Evolutionary conservation across 2,113 vertebrate genomes (phyloP), one percentile per base, ranked within the genome.

Genomic region (Climacteris rufus): DNA sequence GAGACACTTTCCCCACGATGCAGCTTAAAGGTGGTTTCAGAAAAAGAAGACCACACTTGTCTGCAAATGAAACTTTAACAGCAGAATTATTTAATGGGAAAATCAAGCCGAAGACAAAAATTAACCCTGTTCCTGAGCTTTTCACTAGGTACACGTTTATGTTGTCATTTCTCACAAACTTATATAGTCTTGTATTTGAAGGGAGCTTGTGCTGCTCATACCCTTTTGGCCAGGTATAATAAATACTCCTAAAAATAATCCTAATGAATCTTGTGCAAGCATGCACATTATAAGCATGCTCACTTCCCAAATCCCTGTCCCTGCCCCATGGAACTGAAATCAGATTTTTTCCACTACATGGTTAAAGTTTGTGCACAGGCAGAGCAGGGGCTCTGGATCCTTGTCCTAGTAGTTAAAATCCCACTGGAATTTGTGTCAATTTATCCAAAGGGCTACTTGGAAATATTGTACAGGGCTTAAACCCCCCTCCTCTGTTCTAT

Each of bases 351-450:
- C 87, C 61, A 60, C 37, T 39, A 44, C 70, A 89, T 57, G 37
- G 78, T 78, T 95, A 83, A 93, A 86, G 45, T 63, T 31, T 81
- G 79, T 59, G 44, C 7, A 4, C 33, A 59, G 75, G 42, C 77
- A 72, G 74, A 92, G n/a, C 72, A 77, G 52, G 70, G 75, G 52
- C 40, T 90, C 40, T 89, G 79, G 64, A 59, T 90, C 47, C 61
- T 68, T 13, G 7, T 74, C 79, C 68, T 63, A 78, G 25, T 33
- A 78, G 69, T 64, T 90, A 86, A 94, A 94, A 94, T 86, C 85
- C 76, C 56, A 74, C 40, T 71, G 88, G 96, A 96, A 95, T 94
- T 96, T 77, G 30, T 87, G 69, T 81, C 77, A 49, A 37, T 86
- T 83, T 96, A 95, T 76, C 78, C 78, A 77, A 77, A 87, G 63